These are phyloP conservation scores for Danionella cerebrum DNA, from an alignment of 2,113 vertebrate genomes.

Conservation along the genomic window DNA sequence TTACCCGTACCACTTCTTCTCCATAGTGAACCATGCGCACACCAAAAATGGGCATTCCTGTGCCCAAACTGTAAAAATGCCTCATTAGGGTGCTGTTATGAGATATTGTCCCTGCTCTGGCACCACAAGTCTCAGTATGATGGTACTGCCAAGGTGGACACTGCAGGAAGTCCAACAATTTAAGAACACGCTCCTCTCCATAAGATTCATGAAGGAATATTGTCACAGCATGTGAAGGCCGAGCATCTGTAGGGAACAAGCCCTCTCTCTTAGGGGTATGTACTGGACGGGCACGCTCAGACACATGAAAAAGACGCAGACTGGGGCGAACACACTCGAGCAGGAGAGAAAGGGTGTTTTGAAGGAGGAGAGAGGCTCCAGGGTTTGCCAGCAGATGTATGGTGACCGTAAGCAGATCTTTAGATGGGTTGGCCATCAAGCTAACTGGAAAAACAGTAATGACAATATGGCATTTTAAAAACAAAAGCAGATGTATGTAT, in stretches of 20 bases:
- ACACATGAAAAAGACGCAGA: constrained; percentile 78
- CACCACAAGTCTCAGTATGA: constrained; percentile 52
- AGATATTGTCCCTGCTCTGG: constrained; percentile 30
- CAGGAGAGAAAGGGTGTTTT: constrained; percentile 76
- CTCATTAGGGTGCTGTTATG: constrained; percentile 31
- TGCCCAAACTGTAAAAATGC: constrained; percentile 79
- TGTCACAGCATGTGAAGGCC: constrained; percentile 80
- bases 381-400: constrained; percentile 78
- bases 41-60: constrained; percentile 86
- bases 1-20: constrained; percentile 76
- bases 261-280: constrained; percentile 43
- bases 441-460: constrained; percentile 28
- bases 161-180: constrained; percentile 76
- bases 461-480: neutral
- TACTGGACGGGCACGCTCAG: constrained; percentile 66
- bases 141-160: constrained; percentile 77
- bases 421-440: constrained; percentile 48
- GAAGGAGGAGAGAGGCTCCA: constrained; percentile 72
- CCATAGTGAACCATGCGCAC: constrained; percentile 72
- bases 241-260: constrained; percentile 51
- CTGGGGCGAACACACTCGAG: constrained; percentile 73
- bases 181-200: constrained; percentile 77
- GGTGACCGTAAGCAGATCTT: constrained; percentile 63
- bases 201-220: constrained; percentile 78
- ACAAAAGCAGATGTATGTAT: too few relatives aligned